These are phyloP conservation scores for Meta bourneti DNA, from an alignment of 2,888 invertebrate species.

Conservation along the genomic window DNA sequence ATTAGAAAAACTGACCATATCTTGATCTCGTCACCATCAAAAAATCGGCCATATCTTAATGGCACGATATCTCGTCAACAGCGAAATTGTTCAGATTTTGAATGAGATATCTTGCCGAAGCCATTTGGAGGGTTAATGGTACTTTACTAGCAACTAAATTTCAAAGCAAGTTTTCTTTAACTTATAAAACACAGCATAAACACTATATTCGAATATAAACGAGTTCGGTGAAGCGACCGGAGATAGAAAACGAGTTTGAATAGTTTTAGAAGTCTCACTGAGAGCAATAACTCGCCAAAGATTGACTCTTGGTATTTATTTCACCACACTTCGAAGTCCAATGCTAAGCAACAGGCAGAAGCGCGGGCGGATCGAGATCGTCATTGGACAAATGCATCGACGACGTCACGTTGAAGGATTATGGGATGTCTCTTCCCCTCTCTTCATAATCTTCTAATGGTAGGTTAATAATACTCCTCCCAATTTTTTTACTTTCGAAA, in stretches of 20 bases:
- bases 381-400: constrained; percentile 61
- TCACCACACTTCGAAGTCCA: constrained; percentile 68
- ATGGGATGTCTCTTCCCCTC: constrained; percentile 38
- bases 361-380: constrained; percentile 69
- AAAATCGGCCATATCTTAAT: too few species aligned
- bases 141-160: too few species aligned
- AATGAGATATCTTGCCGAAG: too few species aligned
- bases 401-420: constrained; percentile 69
- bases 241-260: background rate
- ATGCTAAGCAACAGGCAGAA: constrained; percentile 75
- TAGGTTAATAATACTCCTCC: constrained; percentile 33
- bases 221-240: background rate
- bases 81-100: too few species aligned
- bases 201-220: background rate
- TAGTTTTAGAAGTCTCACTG: background rate
- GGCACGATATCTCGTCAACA: too few species aligned
- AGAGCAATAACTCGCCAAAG: constrained; percentile 46
- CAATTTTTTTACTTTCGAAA: background rate
- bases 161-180: too few species aligned
- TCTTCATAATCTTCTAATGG: constrained; percentile 26
- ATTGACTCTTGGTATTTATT: background rate
- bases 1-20: too few species aligned
- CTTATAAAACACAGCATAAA: too few species aligned
- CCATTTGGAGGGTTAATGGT: too few species aligned
- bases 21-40: too few species aligned